Conservation (phyloP, 2,113 vertebrate species). For the Hymenochirus boettgeri region DNA sequence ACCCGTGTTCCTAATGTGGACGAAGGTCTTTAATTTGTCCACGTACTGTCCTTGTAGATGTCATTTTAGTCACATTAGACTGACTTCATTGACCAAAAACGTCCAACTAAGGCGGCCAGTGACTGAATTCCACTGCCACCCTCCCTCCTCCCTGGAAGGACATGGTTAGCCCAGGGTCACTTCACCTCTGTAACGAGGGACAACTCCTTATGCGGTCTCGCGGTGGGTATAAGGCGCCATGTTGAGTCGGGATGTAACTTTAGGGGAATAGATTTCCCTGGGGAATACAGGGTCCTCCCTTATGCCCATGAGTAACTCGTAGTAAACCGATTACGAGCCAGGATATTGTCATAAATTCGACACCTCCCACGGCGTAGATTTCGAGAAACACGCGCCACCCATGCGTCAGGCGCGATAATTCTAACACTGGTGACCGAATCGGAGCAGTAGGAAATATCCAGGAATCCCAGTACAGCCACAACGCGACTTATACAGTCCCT, state of each 20-base stretch:
- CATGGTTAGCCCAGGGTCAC: no score
- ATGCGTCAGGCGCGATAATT: conserved; percentile 73
- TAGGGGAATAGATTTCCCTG: conserved; percentile 80
- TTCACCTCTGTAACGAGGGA: conserved; percentile 39
- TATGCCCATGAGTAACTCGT: conserved; percentile 74
- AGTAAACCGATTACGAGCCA: conserved; percentile 74
- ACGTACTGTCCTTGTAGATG: no score
- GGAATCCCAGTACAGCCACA: conserved; percentile 60
- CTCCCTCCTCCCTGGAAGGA: no score
- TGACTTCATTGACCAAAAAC: no score
- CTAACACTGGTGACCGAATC: conserved; percentile 71
- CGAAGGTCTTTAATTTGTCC: no score
- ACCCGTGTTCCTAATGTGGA: no score
- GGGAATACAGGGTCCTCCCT: conserved; percentile 76
- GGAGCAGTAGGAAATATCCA: conserved; percentile 62
- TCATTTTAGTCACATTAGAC: no score
- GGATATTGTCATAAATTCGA: conserved; percentile 88
- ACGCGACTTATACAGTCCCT: conserved; percentile 64
- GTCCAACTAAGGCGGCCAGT: no score
- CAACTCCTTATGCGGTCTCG: conserved; percentile 67
- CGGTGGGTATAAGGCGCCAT: conserved; percentile 79
- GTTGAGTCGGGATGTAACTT: conserved; percentile 72
- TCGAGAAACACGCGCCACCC: conserved; percentile 71
- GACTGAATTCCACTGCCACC: no score
- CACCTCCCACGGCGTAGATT: conserved; percentile 74